These are phyloP conservation scores for Lasaia peninsularis DNA, from an alignment of 1,140 invertebrate genomes.

Conservation along the genomic window DNA sequence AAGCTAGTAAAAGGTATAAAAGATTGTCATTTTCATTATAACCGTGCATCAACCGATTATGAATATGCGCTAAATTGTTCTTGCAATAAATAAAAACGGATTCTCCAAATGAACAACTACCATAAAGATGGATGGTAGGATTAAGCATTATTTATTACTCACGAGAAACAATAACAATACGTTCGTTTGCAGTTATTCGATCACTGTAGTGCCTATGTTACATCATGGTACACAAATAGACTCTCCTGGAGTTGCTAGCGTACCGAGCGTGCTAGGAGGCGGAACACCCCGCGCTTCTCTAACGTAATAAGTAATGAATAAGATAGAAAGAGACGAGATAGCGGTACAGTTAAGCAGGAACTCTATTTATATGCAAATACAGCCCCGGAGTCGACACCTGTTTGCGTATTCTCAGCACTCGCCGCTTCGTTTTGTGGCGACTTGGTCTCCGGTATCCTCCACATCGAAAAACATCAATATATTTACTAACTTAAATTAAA, in stretches of 20 bases:
- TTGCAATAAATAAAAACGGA: too few species aligned
- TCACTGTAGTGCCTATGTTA: slow-evolving; percentile 51
- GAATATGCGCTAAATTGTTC: too few species aligned
- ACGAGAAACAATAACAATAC: slow-evolving; percentile 33
- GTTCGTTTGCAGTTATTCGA: slow-evolving; percentile 39
- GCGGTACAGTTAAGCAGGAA: slow-evolving; percentile 76
- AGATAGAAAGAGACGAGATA: slow-evolving; percentile 63
- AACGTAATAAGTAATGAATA: slow-evolving; percentile 36
- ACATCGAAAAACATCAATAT: slow-evolving; percentile 11
- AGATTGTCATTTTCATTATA: too few species aligned
- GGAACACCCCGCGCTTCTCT: slow-evolving; percentile 51
- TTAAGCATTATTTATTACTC: not conserved
- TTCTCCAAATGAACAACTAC: not conserved
- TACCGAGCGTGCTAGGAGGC: slow-evolving; percentile 56
- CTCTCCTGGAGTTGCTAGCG: slow-evolving; percentile 58
- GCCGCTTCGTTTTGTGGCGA: slow-evolving; percentile 54
- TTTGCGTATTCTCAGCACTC: slow-evolving; percentile 72
- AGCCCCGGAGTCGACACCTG: slow-evolving; percentile 73
- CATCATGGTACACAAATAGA: slow-evolving; percentile 71
- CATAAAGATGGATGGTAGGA: too few species aligned
- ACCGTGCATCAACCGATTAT: too few species aligned
- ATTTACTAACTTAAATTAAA: not conserved
- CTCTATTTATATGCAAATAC: slow-evolving; percentile 77
- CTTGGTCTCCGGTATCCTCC: slow-evolving; percentile 59
- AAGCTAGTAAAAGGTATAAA: too few species aligned